These are phyloP conservation scores for Paratilapia polleni DNA, from an alignment of 2,113 vertebrate genomes.

Conservation along the genomic window DNA sequence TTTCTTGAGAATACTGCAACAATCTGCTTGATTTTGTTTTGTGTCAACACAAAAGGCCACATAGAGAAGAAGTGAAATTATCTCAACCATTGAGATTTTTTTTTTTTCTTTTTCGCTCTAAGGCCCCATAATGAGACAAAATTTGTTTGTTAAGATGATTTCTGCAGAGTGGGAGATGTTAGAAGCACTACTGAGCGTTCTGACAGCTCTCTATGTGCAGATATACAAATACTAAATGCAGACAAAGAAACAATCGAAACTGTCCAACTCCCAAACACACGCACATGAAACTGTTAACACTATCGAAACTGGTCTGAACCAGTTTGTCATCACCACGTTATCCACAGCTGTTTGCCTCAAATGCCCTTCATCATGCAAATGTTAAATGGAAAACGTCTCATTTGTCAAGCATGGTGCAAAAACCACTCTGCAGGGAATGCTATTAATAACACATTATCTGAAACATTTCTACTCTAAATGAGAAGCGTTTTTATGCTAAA, in stretches of 20 bases:
- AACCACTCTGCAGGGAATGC: slow-evolving; percentile 43
- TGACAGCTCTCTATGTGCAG: not conserved
- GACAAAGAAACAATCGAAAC: not conserved
- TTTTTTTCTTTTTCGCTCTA: accelerated
- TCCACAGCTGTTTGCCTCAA: slow-evolving; percentile 47
- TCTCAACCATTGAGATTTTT: not conserved
- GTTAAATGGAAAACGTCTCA: slow-evolving; percentile 61
- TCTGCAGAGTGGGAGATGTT: slow-evolving; percentile 3
- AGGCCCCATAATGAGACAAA: slow-evolving; percentile 21
- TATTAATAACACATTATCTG: slow-evolving; percentile 67
- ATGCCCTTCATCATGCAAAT: slow-evolving; percentile 69
- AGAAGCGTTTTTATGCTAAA: slow-evolving; percentile 12
- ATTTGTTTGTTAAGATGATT: slow-evolving; percentile 6
- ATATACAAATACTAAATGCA: not conserved
- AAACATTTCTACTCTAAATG: slow-evolving; percentile 55
- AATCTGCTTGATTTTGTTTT: slow-evolving; percentile 15
- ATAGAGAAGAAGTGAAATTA: slow-evolving; percentile 12
- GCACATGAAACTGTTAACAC: not conserved
- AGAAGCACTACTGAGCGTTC: not conserved
- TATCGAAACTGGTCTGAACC: not conserved
- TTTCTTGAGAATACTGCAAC: not conserved
- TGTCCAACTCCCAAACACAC: not conserved
- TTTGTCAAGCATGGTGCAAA: slow-evolving; percentile 52
- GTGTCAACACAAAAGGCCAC: not conserved
- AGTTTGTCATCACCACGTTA: slow-evolving; percentile 48